Evolutionary conservation across 2,113 vertebrate species (phyloP), one percentile per base, ranked within the genome.

Genomic region (Turnix velox): DNA sequence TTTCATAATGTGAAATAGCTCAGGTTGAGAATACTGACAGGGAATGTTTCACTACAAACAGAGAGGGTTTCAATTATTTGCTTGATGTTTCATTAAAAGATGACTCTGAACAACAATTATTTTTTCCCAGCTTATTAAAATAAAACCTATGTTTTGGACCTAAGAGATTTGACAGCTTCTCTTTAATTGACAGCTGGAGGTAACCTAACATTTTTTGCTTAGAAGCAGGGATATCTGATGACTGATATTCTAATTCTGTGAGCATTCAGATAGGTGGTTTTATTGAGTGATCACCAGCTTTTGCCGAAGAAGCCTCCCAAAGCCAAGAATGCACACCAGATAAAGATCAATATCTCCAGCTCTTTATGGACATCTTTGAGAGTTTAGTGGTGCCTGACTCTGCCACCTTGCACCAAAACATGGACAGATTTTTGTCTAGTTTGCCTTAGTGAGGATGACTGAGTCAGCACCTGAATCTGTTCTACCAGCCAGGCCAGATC

Each of bases 11-110:
- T 93, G 77, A 85, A 68, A 93, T 76, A 83, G 71, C 95, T 96
- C 91, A 96, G 89, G 89, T 92, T 94, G 94, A 62, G 94, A 93
- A 94, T 66, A 92, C 87, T 93, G 91, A 93, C 25, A 0, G 78
- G 67, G 91, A 95, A 91, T 85, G 65, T 92, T 95, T 92, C 71
- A 84, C 67, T 95, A 76, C 87, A 92, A 19, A 86, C 76, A 93
- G 78, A 82, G 48, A 81, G 9, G 6, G n/a, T 89, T 89, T 91
- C 77, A 85, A 66, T 46, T 87, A 69, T 24, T 82, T 62, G n/a
- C 51, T 85, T 92, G 35, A 93, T 58, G 59, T 87, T 92, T 83
- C 67, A 73, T 87, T 67, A 85, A 30, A 91, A 87, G 17, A 73
- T 35, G 43, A 78, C 59, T 84, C 48, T 22, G 71, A 83, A 89